Base-by-base conservation (phyloP, 2,113 vertebrate genomes). In the Gobius niger region DNA sequence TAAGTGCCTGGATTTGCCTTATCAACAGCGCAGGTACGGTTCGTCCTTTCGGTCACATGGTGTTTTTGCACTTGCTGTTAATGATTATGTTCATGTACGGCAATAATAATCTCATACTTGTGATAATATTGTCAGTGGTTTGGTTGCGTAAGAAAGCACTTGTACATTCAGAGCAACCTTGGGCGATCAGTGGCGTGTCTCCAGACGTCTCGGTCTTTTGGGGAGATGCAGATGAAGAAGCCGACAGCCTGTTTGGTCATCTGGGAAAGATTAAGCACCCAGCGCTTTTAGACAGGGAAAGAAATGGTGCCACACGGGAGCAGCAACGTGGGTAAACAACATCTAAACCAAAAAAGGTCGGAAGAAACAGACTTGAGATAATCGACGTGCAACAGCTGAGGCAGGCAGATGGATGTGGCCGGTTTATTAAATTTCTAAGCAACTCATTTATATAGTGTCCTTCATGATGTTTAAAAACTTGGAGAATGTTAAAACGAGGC, bases 291-390 rank as follows among this genome's bases (percentile, higher is more conserved):
- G 47, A 68, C 70, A 68, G 76, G 70, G 44, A 0, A 69, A 67
- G 72, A 60, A 68, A 51, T 6, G 63, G 63, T 16, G 49, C 78
- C 78, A 72, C 78, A 75, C 65, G 78, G 80, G 78, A 82, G 76
- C 82, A 77, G 66, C 80, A 81, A 80, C 80, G 81, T 78, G 82
- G 77, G 76, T 79, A 83, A 85, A 86, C 84, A 83, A 69, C 78
- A 75, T 76, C 63, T 76, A 46, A 77, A 73, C 69, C 65, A 41
- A 73, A 24, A 84, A 54, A 54, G 75, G 54, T 67, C 72, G 57
- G 73, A 67, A 53, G 18, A 67, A 75, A 76, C 56, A 41, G 40
- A 59, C 56, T 59, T 59, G 56, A 59, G 24, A 13, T 59, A 59
- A 59, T 59, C 34, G 12, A 12, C 13, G 24, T 13, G 6, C 11